These are phyloP conservation scores for Eucidaris tribuloides DNA, from an alignment of 35 echinoderm and acorn worm genomes.

Conservation along the genomic window DNA sequence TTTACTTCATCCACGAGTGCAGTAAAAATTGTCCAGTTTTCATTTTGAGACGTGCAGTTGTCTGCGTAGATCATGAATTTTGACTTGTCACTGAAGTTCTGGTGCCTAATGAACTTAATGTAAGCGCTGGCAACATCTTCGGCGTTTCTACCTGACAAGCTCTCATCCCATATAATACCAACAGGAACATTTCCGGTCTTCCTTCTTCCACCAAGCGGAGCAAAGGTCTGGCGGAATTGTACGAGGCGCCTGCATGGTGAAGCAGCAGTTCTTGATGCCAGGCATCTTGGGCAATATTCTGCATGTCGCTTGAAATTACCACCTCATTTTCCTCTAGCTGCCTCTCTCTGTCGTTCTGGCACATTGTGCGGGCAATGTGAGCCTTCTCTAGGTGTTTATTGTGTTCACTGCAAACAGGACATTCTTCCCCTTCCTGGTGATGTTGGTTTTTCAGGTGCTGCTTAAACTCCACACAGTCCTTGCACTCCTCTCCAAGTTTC, in stretches of 20 bases:
- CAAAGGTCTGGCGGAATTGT: constrained; percentile 21
- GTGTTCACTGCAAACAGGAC: neutral
- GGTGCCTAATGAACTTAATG: constrained; percentile 3
- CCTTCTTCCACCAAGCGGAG: constrained; percentile 1
- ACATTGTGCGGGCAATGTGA: neutral
- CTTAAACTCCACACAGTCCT: neutral
- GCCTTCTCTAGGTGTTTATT: neutral
- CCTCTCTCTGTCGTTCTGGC: neutral
- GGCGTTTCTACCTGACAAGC: constrained; percentile 16
- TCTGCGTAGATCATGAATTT: constrained; percentile 5
- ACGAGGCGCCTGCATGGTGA: constrained; percentile 27
- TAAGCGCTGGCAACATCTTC: constrained; percentile 29
- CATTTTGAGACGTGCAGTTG: constrained; percentile 31
- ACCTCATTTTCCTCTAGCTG: neutral
- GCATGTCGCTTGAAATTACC: neutral
- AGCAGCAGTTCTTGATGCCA: constrained; percentile 9
- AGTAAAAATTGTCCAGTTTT: constrained; percentile 26
- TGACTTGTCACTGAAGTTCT: neutral
- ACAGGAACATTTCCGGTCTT: neutral
- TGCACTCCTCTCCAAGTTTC: neutral
- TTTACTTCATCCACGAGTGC: constrained; percentile 12
- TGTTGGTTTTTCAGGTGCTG: neutral
- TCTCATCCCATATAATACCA: constrained; percentile 18
- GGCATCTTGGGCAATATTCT: constrained; percentile 13
- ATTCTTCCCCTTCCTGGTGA: neutral